Evolutionary conservation across 2,113 vertebrate species (phyloP).

Genomic region (Vulpes vulpes): DNA sequence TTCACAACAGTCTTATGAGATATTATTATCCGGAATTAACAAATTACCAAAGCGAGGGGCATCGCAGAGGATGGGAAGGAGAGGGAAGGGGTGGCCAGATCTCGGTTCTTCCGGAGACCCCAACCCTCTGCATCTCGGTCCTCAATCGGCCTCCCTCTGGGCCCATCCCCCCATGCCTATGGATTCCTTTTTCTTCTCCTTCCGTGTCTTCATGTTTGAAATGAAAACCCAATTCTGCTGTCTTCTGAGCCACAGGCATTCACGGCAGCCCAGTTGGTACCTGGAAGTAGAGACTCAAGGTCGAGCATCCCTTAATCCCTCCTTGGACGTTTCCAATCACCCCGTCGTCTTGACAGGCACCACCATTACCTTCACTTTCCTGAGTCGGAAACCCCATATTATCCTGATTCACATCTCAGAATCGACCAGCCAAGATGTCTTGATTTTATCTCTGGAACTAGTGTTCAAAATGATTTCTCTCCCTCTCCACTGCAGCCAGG

Average conservation of each 20-base stretch:
- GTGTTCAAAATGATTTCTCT: accelerated
- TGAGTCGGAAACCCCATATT: no score
- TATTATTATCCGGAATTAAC: not conserved
- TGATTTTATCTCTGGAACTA: not conserved
- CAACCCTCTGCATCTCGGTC: accelerated
- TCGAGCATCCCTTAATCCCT: no score
- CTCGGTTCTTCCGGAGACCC: not conserved
- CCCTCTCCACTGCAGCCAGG: no score
- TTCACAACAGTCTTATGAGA: not conserved
- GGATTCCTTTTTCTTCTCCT: accelerated
- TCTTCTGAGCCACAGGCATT: not conserved
- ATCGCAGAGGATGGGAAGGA: accelerated
- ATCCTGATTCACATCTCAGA: accelerated
- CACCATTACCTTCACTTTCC: accelerated
- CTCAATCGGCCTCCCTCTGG: accelerated
- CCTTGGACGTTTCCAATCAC: not conserved
- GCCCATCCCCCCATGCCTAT: accelerated
- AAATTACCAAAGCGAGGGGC: not conserved
- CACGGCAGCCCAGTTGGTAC: not conserved
- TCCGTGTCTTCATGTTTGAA: accelerated
- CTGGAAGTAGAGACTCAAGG: accelerated
- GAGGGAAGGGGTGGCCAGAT: not conserved
- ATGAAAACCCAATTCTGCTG: accelerated
- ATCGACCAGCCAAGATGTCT: accelerated
- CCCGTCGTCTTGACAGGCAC: accelerated